Evolutionary conservation across 2,113 vertebrate species (phyloP), one percentile per base, ranked within the genome.

Genomic region (Microtus richardsoni): DNA sequence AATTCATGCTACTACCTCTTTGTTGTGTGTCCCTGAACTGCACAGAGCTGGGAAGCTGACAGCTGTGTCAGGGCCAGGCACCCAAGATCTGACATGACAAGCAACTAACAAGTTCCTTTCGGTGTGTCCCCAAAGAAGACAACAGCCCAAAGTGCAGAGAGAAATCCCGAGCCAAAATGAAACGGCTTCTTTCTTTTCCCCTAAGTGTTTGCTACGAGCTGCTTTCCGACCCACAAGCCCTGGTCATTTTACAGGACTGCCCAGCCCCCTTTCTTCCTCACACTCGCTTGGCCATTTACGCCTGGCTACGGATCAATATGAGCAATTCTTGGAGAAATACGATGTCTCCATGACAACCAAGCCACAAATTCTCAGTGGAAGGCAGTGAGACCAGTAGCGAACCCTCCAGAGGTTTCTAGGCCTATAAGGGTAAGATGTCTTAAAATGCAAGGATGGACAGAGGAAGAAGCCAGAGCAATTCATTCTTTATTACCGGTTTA

Each of bases 271-370:
- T 98, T 98, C 98, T 64, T 92, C 99, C 99, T 99, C 99, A 99
- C 99, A 99, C 98, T 99, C 98, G 98, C 99, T 98, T 98, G 99
- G 99, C 99, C 99, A 99, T 99, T 99, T 99, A 99, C 99, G 99
- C 99, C 99, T 99, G 98, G 99, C 99, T 98, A 98, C 98, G 96
- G 99, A 99, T 99, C 99, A 99, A 99, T 99, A 99, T 99, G 98
- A 99, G 99, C 99, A 99, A 99, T 99, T 99, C 99, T 99, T 98
- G 98, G 99, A 99, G 99, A 99, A 99, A 99, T 99, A 99, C 99
- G 98, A 99, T 99, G 98, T 99, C 99, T 98, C 99, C 99, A 99
- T 99, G 99, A 99, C 99, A 99, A 99, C 99, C 98, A 94, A 99
- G 99, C 99, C 99, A 99, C 99, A 99, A 99, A 99, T 99, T 99